These are phyloP conservation scores for Rhagoletis pomonella DNA, from an alignment of 1,140 invertebrate species.

Conservation along the genomic window DNA sequence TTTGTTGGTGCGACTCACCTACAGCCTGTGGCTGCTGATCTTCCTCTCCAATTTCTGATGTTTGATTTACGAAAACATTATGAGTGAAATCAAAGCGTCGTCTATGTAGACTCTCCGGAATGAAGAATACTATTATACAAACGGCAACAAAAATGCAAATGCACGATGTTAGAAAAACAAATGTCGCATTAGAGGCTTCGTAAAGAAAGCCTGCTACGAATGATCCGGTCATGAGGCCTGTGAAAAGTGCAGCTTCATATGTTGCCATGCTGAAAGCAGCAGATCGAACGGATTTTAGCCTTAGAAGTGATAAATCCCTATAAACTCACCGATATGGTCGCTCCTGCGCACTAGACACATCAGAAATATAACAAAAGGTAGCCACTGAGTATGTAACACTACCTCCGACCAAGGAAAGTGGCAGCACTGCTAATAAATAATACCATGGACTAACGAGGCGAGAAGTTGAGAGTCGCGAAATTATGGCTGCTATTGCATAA, in stretches of 20 bases:
- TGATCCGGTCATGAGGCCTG: constrained; percentile 78
- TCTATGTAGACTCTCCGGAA: constrained; percentile 67
- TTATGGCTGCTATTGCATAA: constrained; percentile 68
- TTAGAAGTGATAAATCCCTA: not conserved
- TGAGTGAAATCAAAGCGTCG: not conserved
- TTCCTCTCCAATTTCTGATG: not conserved
- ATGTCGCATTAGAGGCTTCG: constrained; percentile 62
- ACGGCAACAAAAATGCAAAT: constrained; percentile 60
- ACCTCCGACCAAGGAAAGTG: constrained; percentile 77
- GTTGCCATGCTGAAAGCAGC: constrained; percentile 77
- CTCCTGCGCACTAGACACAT: constrained; percentile 77
- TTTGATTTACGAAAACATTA: not conserved
- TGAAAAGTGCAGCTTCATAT: constrained; percentile 77
- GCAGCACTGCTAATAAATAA: constrained; percentile 77
- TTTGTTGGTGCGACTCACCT: not conserved
- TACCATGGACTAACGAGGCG: constrained; percentile 76
- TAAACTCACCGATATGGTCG: constrained; percentile 74
- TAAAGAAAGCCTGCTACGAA: constrained; percentile 74
- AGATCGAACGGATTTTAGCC: not conserved
- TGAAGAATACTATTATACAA: constrained; percentile 59
- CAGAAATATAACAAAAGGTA: constrained; percentile 79
- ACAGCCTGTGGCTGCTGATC: too few relatives aligned
- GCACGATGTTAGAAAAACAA: constrained; percentile 64
- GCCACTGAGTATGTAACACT: constrained; percentile 77
- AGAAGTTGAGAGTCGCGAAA: constrained; percentile 67